phyloP scores from a whole-genome alignment of 2,797 vertebrate genomes.

The Loriculus beryllinus region DNA sequence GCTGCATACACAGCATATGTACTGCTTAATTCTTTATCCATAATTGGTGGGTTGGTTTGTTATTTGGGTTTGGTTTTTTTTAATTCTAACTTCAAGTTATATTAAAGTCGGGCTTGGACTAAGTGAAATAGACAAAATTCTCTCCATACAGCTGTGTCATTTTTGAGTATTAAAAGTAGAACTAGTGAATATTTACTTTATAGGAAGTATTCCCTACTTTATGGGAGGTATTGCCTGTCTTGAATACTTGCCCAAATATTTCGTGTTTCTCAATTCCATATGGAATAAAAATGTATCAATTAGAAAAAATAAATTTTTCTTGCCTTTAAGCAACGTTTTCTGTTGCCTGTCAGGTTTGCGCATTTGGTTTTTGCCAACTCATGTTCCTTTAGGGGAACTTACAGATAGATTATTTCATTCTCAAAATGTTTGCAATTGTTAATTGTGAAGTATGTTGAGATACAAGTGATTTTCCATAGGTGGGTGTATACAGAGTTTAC shows the following conservation, averaged over 20 bases:
- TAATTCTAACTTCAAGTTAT: neutral
- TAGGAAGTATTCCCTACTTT: neutral
- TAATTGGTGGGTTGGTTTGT: neutral
- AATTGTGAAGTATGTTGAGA: neutral
- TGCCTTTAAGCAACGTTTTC: neutral
- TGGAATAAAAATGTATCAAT: neutral
- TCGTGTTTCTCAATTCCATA: neutral
- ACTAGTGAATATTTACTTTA: neutral
- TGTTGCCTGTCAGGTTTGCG: neutral
- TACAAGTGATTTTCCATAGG: neutral
- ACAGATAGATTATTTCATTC: neutral
- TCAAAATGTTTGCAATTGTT: neutral
- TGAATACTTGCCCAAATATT: neutral
- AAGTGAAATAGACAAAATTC: neutral
- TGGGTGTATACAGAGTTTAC: neutral
- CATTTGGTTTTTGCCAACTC: neutral
- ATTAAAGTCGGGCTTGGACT: neutral
- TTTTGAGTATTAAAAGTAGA: neutral
- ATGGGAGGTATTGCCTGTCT: neutral
- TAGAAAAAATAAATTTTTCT: neutral
- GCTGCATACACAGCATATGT: neutral
- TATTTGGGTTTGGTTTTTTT: neutral
- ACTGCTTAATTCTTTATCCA: neutral
- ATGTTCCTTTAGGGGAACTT: neutral
- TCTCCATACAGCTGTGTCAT: neutral